These are phyloP conservation scores for Ictalurus punctatus DNA, from an alignment of 2,113 vertebrate genomes.

Conservation along the genomic window DNA sequence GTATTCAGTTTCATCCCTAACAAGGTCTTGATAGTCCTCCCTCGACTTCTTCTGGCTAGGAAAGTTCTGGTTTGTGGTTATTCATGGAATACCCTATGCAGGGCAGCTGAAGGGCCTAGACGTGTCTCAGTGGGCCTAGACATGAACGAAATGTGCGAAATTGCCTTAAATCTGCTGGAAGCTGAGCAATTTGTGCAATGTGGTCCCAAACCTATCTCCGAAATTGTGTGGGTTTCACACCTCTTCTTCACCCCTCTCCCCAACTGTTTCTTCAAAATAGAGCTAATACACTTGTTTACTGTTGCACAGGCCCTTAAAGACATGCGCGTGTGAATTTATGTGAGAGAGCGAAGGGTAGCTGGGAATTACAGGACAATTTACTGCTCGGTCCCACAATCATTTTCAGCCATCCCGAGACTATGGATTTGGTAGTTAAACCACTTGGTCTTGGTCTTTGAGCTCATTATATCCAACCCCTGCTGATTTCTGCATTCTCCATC, in stretches of 20 bases:
- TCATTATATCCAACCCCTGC: constrained; percentile 39
- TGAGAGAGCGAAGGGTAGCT: constrained; percentile 39
- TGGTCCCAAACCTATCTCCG: constrained; percentile 58
- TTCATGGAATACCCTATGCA: constrained; percentile 9
- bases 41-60: no score
- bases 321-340: constrained; percentile 34
- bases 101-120: constrained; percentile 10
- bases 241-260: constrained; percentile 43
- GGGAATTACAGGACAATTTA: constrained; percentile 49
- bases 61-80: constrained; percentile 15
- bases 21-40: not conserved
- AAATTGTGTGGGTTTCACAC: constrained; percentile 50
- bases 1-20: not conserved
- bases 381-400: constrained; percentile 32
- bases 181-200: constrained; percentile 70
- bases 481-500: constrained; percentile 30
- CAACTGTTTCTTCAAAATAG: constrained; percentile 38
- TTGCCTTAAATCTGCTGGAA: constrained; percentile 70
- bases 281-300: constrained; percentile 45
- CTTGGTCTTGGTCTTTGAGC: constrained; percentile 3
- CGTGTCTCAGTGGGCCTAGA: constrained; percentile 31
- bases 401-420: constrained; percentile 28
- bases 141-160: constrained; percentile 60
- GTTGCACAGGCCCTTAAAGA: constrained; percentile 47
- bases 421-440: constrained; percentile 12